Percentiles rank a stretch among this genome's conserved stretches.
Evolutionary conservation across 2,888 invertebrate species (phyloP).

Genomic region (Oxycera nigricornis): DNA sequence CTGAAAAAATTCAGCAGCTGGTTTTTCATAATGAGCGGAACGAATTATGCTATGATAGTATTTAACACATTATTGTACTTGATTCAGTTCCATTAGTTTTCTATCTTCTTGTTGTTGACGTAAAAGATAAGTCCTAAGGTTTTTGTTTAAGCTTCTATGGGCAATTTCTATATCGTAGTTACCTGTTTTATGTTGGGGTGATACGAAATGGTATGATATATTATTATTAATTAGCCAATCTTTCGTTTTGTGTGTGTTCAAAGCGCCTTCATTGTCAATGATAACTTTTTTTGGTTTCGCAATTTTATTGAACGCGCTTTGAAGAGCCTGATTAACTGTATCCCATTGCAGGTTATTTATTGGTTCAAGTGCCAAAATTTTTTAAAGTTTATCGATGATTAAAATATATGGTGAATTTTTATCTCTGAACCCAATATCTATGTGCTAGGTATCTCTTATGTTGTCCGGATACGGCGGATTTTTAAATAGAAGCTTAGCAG

Average conservation of each 20-base stretch:
- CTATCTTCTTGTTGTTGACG: background rate
- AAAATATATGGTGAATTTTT: background rate
- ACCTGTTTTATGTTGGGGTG: background rate
- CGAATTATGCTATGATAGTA: background rate
- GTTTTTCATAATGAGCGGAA: background rate
- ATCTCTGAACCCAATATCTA: constrained; percentile 10
- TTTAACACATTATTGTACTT: background rate
- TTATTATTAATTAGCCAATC: background rate
- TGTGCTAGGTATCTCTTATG: constrained; percentile 7
- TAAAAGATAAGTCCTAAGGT: background rate
- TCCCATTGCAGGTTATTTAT: constrained; percentile 16
- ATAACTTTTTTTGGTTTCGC: background rate
- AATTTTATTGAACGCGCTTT: background rate
- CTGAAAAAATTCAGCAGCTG: background rate
- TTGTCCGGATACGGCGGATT: background rate
- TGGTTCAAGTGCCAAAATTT: background rate
- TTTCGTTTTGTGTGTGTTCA: background rate
- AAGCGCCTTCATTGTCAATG: background rate
- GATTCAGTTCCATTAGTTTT: background rate
- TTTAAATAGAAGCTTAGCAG: constrained; percentile 16
- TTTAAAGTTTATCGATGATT: constrained; percentile 15
- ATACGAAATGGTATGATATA: background rate
- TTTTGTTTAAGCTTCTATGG: background rate
- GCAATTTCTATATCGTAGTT: background rate
- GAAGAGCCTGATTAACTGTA: constrained; percentile 3